A percentile compares a stretch with the other conserved stretches of the same genome.
These are phyloP conservation scores for Drosophila arizonae DNA, from an alignment of 1,140 invertebrate species.

Conservation along the genomic window DNA sequence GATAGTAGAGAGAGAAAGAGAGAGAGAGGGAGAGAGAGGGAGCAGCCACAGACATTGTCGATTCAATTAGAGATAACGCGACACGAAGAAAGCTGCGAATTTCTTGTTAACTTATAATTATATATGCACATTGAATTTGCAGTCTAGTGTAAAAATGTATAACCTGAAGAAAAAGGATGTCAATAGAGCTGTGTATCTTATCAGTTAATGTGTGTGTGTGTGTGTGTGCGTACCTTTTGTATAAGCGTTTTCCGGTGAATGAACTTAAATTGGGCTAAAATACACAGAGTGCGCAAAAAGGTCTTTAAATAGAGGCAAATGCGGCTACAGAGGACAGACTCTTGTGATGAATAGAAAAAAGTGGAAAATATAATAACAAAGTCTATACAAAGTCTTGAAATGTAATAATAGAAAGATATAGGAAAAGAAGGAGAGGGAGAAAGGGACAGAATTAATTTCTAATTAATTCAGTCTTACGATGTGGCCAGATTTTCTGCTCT, in stretches of 20 bases:
- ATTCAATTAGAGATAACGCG: constrained; percentile 46
- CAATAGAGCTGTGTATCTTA: not conserved
- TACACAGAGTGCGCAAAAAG: too few species aligned
- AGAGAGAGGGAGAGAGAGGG: not conserved
- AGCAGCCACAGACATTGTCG: constrained; percentile 23
- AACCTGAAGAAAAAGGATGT: constrained; percentile 7
- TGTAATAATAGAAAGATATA: too few species aligned
- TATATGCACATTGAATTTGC: constrained; percentile 27
- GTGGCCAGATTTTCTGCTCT: too few species aligned
- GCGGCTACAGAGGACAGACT: too few species aligned
- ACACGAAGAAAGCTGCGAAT: constrained; percentile 34
- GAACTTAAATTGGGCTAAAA: not conserved
- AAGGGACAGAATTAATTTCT: too few species aligned
- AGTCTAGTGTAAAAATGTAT: constrained; percentile 20
- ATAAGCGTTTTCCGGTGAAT: not conserved
- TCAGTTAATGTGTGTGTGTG: not conserved
- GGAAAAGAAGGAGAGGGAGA: too few species aligned
- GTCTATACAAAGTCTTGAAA: too few species aligned
- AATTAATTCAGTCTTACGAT: too few species aligned
- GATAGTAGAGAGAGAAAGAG: not conserved
- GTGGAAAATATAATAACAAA: too few species aligned
- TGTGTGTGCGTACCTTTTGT: not conserved
- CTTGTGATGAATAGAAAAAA: too few species aligned
- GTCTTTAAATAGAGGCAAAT: too few species aligned
- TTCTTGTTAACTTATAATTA: constrained; percentile 43